Evolutionary conservation across 2,888 invertebrate genomes (phyloP), one percentile per base, ranked within the genome.

Genomic region (Isoperla grammatica): DNA sequence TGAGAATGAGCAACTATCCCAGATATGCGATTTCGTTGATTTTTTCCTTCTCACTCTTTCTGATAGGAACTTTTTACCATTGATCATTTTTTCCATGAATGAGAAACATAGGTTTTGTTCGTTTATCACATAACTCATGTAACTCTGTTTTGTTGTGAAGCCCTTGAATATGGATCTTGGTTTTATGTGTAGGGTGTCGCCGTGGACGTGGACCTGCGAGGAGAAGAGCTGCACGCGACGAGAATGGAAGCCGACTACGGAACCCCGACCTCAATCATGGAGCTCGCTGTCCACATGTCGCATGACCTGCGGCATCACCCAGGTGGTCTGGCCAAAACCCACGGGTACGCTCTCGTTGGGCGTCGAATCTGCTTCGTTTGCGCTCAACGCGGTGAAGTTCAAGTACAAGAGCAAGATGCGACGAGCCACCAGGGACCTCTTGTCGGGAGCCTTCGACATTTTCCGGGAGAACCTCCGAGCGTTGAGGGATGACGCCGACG

Each of bases 141-240:
- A n/a, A n/a, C n/a, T n/a, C n/a, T n/a, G n/a, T n/a, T n/a, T n/a
- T n/a, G n/a, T n/a, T n/a, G n/a, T n/a, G n/a, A n/a, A n/a, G n/a
- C n/a, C n/a, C n/a, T n/a, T n/a, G n/a, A n/a, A n/a, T n/a, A n/a
- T n/a, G n/a, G n/a, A n/a, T n/a, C n/a, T n/a, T n/a, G n/a, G n/a
- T n/a, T 29, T 29, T 29, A 29, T 29, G 4, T 29, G 5, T 8
- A 29, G 29, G 29, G 29, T 29, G 29, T 4, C 29, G 29, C 29
- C 85, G 56, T 90, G 90, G 90, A 86, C 87, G 8, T 90, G 89
- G 84, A 78, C 82, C 37, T 90, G 90, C 71, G 81, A 84, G 54
- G 76, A 78, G 45, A 78, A 78, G 65, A 81, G 84, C 63, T 90
- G 89, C 77, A 85, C 88, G 67, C 81, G 87, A 39, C 74, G 78